Evolutionary conservation across 2,113 vertebrate genomes (phyloP).

Genomic region (Hyla sarda): DNA sequence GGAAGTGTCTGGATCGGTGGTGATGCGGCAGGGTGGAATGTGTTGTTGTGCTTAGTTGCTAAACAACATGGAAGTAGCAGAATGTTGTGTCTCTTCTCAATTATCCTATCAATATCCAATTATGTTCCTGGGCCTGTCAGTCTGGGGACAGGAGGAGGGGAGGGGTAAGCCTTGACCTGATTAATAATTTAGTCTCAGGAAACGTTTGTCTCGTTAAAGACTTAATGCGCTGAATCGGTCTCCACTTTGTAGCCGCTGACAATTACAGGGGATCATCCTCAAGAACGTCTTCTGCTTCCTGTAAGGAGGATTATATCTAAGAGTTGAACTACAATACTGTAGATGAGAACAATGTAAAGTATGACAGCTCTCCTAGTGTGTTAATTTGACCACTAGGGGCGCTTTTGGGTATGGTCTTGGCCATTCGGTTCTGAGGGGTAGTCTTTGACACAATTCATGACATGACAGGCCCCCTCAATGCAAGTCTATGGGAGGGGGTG

Average conservation of each 20-base stretch:
- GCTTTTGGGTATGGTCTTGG: too few relatives aligned
- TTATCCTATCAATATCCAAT: not conserved
- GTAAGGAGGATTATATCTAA: not conserved
- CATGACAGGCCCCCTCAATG: too few relatives aligned
- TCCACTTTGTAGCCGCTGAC: not conserved
- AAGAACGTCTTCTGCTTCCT: not conserved
- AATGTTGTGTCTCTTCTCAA: not conserved
- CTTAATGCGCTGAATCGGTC: not conserved
- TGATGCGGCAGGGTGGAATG: conserved; percentile 15
- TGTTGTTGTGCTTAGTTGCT: conserved; percentile 16
- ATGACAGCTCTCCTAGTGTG: too few relatives aligned
- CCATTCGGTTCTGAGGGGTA: too few relatives aligned
- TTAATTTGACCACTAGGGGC: too few relatives aligned
- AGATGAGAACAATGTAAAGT: too few relatives aligned
- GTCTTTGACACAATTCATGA: too few relatives aligned
- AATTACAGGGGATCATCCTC: conserved; percentile 2
- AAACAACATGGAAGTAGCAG: not conserved
- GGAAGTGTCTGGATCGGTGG: conserved; percentile 17
- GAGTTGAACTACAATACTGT: too few relatives aligned
- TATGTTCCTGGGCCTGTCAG: not conserved
- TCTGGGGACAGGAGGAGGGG: not conserved
- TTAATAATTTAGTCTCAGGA: not conserved
- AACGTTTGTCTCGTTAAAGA: not conserved
- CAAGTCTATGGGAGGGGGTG: too few relatives aligned
- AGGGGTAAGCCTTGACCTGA: not conserved